A percentile compares a stretch with the other conserved stretches of the same genome.
These are phyloP conservation scores for Labeo catla DNA, from an alignment of 2,113 vertebrate genomes.

Conservation along the genomic window DNA sequence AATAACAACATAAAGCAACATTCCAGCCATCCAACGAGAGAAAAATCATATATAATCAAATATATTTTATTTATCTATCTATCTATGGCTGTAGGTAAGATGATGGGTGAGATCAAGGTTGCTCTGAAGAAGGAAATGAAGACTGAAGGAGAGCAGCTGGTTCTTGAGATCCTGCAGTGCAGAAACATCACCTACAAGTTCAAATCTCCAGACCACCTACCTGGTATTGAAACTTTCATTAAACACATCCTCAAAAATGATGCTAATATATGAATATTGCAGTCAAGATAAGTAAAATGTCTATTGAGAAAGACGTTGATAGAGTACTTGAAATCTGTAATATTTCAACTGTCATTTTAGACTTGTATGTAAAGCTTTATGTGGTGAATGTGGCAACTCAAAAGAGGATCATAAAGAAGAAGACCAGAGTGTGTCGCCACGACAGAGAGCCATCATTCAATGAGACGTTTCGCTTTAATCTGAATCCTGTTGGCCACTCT, in stretches of 20 bases:
- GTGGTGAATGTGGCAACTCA: constrained; percentile 96
- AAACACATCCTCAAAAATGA: neutral
- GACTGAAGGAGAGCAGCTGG: constrained; percentile 96
- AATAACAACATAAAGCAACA: neutral
- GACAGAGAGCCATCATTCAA: constrained; percentile 98
- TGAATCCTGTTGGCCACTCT: constrained; percentile 95
- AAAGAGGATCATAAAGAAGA: constrained; percentile 98
- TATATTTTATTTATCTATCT: constrained; percentile 54
- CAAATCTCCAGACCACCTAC: constrained; percentile 98
- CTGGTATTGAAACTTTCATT: constrained; percentile 78
- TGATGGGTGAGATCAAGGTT: constrained; percentile 98
- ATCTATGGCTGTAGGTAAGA: constrained; percentile 81
- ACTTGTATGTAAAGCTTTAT: constrained; percentile 97
- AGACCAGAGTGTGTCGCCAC: constrained; percentile 96
- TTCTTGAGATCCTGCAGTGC: constrained; percentile 97
- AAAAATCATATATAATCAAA: too few relatives aligned
- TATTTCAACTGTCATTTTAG: constrained; percentile 67
- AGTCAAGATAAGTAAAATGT: neutral
- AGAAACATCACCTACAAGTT: constrained; percentile 99
- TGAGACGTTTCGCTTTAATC: constrained; percentile 95
- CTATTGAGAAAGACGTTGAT: neutral
- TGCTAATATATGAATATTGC: neutral
- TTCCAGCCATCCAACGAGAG: too few relatives aligned
- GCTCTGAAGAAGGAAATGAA: constrained; percentile 98
- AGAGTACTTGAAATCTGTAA: neutral